Evolutionary conservation across 2,888 invertebrate genomes (phyloP), one percentile per base, ranked within the genome.

Genomic region (Myathropa florea): DNA sequence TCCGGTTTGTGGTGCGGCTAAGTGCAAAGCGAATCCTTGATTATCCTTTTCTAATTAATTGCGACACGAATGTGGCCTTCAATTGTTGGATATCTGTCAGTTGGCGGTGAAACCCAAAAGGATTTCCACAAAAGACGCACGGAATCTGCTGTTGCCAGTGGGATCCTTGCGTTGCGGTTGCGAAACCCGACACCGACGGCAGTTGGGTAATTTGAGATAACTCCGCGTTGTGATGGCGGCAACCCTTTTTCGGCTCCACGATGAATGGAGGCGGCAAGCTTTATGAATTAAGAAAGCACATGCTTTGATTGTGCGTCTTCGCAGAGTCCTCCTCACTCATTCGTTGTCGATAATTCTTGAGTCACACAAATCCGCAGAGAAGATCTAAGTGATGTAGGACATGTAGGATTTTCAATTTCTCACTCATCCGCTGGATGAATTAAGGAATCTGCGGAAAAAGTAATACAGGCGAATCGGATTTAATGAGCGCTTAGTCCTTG

Each of bases 201-300:
- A 64, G 18, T 55, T 70, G 30, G 18, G 86, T 79, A 86, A 86
- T 76, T 57, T 39, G 86, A 86, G 86, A 86, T 72, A 18, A 39
- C 39, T 63, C 57, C 33, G 57, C 73, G 26, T 78, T 78, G 39
- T 78, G 83, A 83, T 83, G 83, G 83, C 83, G 86, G 83, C 73
- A 63, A 65, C 7, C 9, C 79, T 46, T 86, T 72, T 83, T 64
- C 46, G 46, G 53, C 46, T 71, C 18, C 18, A n/a, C 55, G 2
- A 63, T 79, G 75, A 79, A 79, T 79, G 18, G 88, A 72, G 80
- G 88, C 89, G 89, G 89, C 82, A 82, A 88, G 83, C 89, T 88
- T 89, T 89, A 79, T 75, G 72, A 89, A 89, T 89, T 89, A 88
- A 88, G 85, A 84, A 88, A 89, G 88, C 88, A 88, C 88, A 88